phyloP scores from a whole-genome alignment of 2,113 vertebrate species.

The Antigone vipio region DNA sequence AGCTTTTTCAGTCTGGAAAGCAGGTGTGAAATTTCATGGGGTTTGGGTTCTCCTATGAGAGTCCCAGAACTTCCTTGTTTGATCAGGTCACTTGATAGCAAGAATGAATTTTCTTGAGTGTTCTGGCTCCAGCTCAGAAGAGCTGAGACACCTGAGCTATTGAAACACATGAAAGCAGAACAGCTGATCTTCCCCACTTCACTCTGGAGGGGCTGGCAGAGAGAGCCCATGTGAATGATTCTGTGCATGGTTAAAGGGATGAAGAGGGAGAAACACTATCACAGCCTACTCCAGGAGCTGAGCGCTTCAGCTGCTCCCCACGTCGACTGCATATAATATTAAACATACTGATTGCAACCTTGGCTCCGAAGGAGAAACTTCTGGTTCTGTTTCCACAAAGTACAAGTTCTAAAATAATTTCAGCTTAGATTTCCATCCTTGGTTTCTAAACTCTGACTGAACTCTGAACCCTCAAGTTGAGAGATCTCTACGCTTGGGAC shows the following conservation, averaged over 20 bases:
- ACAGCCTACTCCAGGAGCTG: background rate
- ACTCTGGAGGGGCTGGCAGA: rapidly evolving
- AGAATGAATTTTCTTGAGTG: background rate
- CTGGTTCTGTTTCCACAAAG: background rate
- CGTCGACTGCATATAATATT: rapidly evolving
- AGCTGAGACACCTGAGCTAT: background rate
- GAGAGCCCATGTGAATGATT: background rate
- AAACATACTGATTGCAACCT: background rate
- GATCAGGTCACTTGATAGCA: background rate
- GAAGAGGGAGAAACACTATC: background rate
- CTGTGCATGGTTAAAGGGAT: background rate
- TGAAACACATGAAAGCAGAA: background rate
- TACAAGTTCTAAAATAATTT: background rate
- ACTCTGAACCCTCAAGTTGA: background rate
- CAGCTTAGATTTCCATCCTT: background rate
- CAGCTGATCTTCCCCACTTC: background rate
- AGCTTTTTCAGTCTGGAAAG: background rate
- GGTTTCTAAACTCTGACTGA: background rate
- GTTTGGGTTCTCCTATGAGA: background rate
- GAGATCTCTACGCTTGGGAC: background rate
- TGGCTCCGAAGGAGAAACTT: background rate
- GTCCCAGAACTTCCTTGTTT: background rate
- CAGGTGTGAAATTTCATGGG: background rate
- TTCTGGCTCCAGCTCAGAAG: background rate
- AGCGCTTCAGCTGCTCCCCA: background rate